These are phyloP conservation scores for Physella acuta DNA, from an alignment of 1,140 invertebrate species.

Conservation along the genomic window DNA sequence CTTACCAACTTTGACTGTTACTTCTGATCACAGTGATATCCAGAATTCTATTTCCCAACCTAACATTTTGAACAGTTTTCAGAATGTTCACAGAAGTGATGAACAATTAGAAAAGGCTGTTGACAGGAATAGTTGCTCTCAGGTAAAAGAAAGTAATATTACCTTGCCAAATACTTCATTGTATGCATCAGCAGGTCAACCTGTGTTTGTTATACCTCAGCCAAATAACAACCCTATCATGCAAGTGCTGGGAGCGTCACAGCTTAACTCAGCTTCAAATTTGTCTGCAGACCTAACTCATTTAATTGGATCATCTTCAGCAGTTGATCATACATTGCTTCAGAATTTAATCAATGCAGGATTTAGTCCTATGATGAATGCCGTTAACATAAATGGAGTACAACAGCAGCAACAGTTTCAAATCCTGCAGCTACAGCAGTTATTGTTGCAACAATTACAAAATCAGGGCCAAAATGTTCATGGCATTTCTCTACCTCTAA, in stretches of 20 bases:
- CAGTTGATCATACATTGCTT: constrained; percentile 3
- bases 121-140: neutral
- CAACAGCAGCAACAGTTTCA: constrained; percentile 27
- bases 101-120: neutral
- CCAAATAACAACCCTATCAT: constrained; percentile 10
- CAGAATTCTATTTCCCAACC: neutral
- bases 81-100: neutral
- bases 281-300: neutral
- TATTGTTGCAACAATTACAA: constrained; percentile 21
- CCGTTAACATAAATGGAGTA: constrained; percentile 27
- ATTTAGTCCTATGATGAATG: constrained; percentile 16
- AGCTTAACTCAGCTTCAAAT: neutral
- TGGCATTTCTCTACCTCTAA: constrained; percentile 3
- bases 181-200: constrained; percentile 19
- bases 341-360: constrained; percentile 10
- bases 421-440: constrained; percentile 14
- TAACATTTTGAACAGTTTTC: neutral
- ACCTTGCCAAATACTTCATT: neutral
- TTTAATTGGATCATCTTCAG: neutral
- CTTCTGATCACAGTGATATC: neutral
- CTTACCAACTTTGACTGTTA: constrained; percentile 2
- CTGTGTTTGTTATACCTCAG: constrained; percentile 24
- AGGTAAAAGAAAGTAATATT: neutral
- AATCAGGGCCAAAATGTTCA: constrained; percentile 17
- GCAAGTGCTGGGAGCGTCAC: constrained; percentile 11